These are phyloP conservation scores for Ashinkailepas kermadecensis DNA, from an alignment of 2,888 invertebrate species.

Conservation along the genomic window DNA sequence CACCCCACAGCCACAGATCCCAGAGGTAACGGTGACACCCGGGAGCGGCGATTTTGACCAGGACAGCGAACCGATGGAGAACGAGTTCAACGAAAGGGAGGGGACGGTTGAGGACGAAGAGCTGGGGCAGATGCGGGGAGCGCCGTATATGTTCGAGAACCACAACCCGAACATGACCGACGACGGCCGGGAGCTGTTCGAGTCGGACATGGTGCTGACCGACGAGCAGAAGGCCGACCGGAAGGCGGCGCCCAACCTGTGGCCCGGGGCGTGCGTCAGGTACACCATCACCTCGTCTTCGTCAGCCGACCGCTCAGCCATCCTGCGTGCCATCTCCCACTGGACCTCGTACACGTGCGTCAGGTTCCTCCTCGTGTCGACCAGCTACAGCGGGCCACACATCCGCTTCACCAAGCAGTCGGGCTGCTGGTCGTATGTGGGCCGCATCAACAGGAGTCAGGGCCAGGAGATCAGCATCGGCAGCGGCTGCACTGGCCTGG, in stretches of 20 bases:
- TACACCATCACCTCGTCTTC: not conserved
- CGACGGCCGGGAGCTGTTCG: conserved; percentile 35
- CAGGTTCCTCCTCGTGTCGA: not conserved
- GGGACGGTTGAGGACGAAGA: not conserved
- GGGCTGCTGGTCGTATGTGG: not conserved
- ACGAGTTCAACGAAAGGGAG: not conserved
- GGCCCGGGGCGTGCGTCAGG: not conserved
- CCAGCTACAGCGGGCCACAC: not conserved
- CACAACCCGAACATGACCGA: not conserved
- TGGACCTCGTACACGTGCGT: conserved; percentile 19
- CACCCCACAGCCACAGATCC: no score
- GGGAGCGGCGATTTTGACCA: conserved; percentile 35
- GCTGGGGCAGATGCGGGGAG: no score
- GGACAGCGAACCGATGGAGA: not conserved
- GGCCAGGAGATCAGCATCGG: not conserved
- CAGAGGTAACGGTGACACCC: not conserved
- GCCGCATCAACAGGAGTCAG: not conserved
- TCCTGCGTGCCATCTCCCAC: not conserved
- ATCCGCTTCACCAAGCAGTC: conserved; percentile 6
- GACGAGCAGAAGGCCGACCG: not conserved
- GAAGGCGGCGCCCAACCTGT: not conserved
- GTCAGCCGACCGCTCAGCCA: not conserved
- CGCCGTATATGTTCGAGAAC: not conserved
- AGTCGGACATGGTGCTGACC: not conserved
- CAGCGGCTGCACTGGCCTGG: not conserved